A percentile compares a stretch with the other conserved stretches of the same genome.
phyloP scores from a whole-genome alignment of 2,113 vertebrate species.

The Platichthys stellatus region DNA sequence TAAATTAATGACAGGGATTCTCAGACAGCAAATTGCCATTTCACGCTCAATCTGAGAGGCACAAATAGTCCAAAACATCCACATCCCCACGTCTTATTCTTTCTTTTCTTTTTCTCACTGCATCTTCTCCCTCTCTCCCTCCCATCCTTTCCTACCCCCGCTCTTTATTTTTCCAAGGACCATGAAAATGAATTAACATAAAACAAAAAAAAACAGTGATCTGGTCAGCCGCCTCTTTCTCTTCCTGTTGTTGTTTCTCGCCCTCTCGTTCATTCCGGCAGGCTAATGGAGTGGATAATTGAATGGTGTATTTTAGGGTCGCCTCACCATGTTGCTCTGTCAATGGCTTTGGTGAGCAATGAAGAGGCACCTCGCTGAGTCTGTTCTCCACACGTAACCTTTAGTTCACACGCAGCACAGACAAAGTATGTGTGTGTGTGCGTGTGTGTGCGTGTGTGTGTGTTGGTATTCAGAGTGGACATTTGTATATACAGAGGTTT shows the following conservation, averaged over 20 bases:
- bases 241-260: conserved; percentile 34
- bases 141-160: conserved; percentile 1
- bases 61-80: conserved; percentile 71
- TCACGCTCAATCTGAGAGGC: conserved; percentile 79
- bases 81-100: conserved; percentile 36
- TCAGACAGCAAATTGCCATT: conserved; percentile 77
- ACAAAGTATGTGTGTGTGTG: background rate
- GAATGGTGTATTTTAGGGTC: conserved; percentile 56
- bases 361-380: conserved; percentile 13
- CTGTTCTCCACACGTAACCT: conserved; percentile 12
- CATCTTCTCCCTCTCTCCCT: background rate
- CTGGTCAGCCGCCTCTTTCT: conserved; percentile 26
- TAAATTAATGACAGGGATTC: conserved; percentile 72
- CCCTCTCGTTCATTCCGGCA: conserved; percentile 42
- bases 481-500: conserved; percentile 57
- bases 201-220: conserved; percentile 57
- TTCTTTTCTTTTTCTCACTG: background rate
- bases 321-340: conserved; percentile 38
- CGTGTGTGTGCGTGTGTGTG: background rate
- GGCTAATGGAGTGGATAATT: conserved; percentile 70
- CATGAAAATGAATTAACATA: conserved; percentile 75
- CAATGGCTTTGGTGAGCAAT: conserved; percentile 40
- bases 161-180: conserved; percentile 46
- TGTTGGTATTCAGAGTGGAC: background rate
- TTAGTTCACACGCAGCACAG: background rate